A percentile compares a stretch with the other conserved stretches of the same genome.
Conservation (phyloP, 2,113 vertebrate species). For the Castor canadensis region DNA sequence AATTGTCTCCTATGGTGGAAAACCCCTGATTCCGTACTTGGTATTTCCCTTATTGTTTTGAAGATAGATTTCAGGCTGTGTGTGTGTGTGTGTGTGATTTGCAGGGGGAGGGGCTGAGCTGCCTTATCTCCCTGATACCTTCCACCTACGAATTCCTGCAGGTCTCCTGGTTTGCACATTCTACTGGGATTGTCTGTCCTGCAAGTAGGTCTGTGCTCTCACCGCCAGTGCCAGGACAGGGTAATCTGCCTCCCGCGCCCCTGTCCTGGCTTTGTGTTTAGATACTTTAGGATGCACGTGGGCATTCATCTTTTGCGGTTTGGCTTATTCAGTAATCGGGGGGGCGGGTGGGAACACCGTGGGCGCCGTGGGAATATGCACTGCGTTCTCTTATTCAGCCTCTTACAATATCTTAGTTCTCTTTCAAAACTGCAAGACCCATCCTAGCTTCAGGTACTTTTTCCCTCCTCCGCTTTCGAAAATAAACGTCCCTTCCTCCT, state of each 20-base stretch:
- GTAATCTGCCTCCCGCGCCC: not conserved
- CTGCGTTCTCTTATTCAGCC: not conserved
- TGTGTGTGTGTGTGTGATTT: not conserved
- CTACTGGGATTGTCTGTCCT: not conserved
- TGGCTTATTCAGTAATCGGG: constrained; percentile 6
- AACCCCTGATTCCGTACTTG: not conserved
- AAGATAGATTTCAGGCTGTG: not conserved
- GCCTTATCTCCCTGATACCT: not conserved
- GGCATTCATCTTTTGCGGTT: not conserved
- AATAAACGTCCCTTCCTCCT: not conserved
- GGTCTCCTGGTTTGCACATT: not conserved
- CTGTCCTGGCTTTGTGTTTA: not conserved
- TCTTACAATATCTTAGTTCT: constrained; percentile 4
- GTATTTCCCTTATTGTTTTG: constrained; percentile 45
- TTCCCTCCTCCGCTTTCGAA: constrained; percentile 51
- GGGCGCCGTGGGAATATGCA: not conserved
- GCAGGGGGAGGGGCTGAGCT: accelerated
- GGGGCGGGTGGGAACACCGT: accelerated
- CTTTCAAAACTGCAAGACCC: not conserved
- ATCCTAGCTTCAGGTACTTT: constrained; percentile 28
- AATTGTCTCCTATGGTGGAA: not conserved
- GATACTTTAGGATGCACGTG: not conserved
- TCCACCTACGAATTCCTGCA: not conserved
- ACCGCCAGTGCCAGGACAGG: not conserved
- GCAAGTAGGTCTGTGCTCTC: not conserved